These are phyloP conservation scores for Rhinichthys klamathensis DNA, from an alignment of 2,113 vertebrate species.

Conservation along the genomic window DNA sequence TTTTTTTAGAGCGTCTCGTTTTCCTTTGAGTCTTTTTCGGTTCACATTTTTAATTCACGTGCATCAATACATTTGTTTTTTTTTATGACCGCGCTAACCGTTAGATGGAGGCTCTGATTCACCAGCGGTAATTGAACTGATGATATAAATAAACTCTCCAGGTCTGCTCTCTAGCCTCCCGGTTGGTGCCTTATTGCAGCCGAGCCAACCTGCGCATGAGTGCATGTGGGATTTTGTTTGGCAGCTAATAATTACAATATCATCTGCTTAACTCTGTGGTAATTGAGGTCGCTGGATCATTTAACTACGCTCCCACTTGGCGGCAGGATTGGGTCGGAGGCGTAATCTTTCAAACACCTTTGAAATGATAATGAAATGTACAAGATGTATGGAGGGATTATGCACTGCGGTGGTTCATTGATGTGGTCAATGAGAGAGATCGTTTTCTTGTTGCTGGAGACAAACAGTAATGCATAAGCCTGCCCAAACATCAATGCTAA, in stretches of 20 bases:
- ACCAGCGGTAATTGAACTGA: conserved; percentile 41
- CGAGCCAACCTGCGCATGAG: conserved; percentile 1
- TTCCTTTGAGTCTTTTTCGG: conserved; percentile 30
- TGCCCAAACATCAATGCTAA: conserved; percentile 51
- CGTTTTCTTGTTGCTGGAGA: conserved; percentile 40
- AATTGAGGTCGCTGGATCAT: conserved; percentile 42
- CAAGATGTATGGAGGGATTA: conserved; percentile 39
- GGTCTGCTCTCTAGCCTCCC: conserved; percentile 39
- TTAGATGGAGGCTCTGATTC: neutral
- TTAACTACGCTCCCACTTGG: conserved; percentile 45
- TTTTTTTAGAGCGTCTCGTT: conserved; percentile 63
- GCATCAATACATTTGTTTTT: conserved; percentile 48
- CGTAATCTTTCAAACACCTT: conserved; percentile 38
- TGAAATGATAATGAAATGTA: conserved; percentile 51
- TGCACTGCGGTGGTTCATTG: conserved; percentile 9
- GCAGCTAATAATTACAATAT: conserved; percentile 45
- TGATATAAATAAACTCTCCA: conserved; percentile 57
- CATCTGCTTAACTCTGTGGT: conserved; percentile 42
- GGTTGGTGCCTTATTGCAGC: conserved; percentile 20
- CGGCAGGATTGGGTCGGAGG: neutral
- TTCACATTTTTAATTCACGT: conserved; percentile 57
- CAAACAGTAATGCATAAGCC: conserved; percentile 42
- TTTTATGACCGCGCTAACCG: conserved; percentile 36
- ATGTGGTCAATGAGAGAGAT: conserved; percentile 48
- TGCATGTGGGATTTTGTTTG: conserved; percentile 33